A percentile compares a stretch with the other conserved stretches of the same genome.
phyloP scores from a whole-genome alignment of 2,888 invertebrate genomes.

The Amiota communis region DNA sequence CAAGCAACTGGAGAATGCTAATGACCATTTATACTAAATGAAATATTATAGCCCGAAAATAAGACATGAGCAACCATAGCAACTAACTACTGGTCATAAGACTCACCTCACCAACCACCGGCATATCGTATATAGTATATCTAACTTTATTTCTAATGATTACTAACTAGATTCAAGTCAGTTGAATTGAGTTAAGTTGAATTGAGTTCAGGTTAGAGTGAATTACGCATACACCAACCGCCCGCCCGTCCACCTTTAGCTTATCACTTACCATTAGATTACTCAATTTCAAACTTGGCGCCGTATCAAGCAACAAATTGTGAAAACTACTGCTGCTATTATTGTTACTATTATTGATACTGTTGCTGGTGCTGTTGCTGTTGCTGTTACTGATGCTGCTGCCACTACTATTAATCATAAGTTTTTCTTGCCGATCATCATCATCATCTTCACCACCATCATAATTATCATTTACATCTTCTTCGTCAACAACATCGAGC shows the following conservation, averaged over 20 bases:
- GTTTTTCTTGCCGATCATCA: slow-evolving; percentile 37
- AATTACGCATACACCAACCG: not conserved
- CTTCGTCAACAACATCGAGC: slow-evolving; percentile 25
- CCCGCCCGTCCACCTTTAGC: slow-evolving; percentile 3
- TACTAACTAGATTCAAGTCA: not conserved
- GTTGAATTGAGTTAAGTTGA: not conserved
- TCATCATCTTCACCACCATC: slow-evolving; percentile 57
- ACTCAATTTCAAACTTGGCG: slow-evolving; percentile 73
- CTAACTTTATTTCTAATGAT: not conserved
- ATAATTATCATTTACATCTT: slow-evolving; percentile 16
- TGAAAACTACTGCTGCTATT: slow-evolving; percentile 46
- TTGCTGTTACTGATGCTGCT: slow-evolving; percentile 42
- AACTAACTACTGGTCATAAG: slow-evolving; percentile 10
- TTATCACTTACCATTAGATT: slow-evolving; percentile 73
- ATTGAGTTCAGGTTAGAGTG: slow-evolving; percentile 5
- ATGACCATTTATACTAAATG: slow-evolving; percentile 19
- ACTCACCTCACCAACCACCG: not conserved
- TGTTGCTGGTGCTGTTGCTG: slow-evolving; percentile 42
- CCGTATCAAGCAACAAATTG: slow-evolving; percentile 69
- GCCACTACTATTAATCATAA: slow-evolving; percentile 57
- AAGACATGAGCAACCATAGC: slow-evolving; percentile 8
- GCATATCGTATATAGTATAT: too few species aligned
- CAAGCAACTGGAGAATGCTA: slow-evolving; percentile 48
- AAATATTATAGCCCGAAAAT: slow-evolving; percentile 11
- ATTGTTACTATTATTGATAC: slow-evolving; percentile 43